Base-by-base conservation (phyloP, 2,888 invertebrate species). In the Agapostemon virescens region DNA sequence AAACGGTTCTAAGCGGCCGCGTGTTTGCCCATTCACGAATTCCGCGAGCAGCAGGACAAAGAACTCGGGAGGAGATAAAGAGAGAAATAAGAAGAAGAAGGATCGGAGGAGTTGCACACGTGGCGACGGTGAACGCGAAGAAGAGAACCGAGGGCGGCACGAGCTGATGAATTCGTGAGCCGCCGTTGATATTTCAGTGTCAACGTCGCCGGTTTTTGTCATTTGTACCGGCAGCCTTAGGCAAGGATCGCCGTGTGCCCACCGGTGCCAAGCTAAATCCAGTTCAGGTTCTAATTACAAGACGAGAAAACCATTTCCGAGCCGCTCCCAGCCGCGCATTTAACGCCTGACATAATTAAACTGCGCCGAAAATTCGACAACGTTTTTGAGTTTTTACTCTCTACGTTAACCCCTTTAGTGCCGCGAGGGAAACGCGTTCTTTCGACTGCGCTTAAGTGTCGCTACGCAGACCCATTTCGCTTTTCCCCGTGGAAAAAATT, bases 161-260 rank as follows among this genome's bases (percentile, higher is more conserved):
- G 67, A 73, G 76, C 81, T 84, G 87, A 86, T 84, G 87, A 86
- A 87, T 86, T 84, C 79, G 82, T 72, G 84, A 79, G 74, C 67
- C 77, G 72, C 64, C 86, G 83, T 90, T 90, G 89, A 91, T 91
- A 91, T 90, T 91, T 91, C 89, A 90, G 85, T 86, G 90, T 89
- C 90, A 88, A 79, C 83, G 77, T 81, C 77, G 78, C 67, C 84
- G 81, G 86, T 90, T 89, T 89, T 89, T 88, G 89, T 90, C 90
- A 90, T 91, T 91, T 89, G 89, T 90, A 89, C 73, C 68, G 78
- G 74, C 86, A 63, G 64, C 79, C 71, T 70, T 76, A 69, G 72
- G 67, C 69, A 45, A 76, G 74, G n/a, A 67, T 74, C 73, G 67
- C 26, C 52, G 33, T 23, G 61, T 68, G 17, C 69, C 64, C 58